These are phyloP conservation scores for Microplitis mediator DNA, from an alignment of 1,140 invertebrate genomes.

Conservation along the genomic window DNA sequence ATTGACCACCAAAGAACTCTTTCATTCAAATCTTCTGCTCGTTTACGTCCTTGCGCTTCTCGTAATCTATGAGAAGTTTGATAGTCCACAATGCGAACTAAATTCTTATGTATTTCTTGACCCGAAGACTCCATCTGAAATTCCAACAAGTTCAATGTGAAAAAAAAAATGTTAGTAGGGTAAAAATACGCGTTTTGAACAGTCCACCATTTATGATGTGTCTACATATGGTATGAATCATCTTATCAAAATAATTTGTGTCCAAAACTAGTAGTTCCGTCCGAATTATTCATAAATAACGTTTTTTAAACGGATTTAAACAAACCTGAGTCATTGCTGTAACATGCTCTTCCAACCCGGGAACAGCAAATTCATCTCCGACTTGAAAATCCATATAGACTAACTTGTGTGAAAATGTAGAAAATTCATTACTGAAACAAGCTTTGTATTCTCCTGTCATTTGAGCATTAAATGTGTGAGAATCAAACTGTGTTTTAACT, in stretches of 20 bases:
- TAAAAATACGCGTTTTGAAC: not conserved
- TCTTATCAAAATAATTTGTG: too few relatives aligned
- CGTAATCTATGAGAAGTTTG: constrained; percentile 96
- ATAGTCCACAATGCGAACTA: constrained; percentile 87
- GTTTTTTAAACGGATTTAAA: too few relatives aligned
- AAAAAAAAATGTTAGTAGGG: not conserved
- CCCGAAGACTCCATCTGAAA: constrained; percentile 89
- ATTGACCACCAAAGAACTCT: constrained; percentile 92
- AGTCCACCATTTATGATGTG: constrained; percentile 8
- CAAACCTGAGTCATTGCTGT: constrained; percentile 93
- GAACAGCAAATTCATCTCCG: constrained; percentile 86
- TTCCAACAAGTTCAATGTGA: not conserved
- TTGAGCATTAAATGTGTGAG: constrained; percentile 82
- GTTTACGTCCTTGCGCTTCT: constrained; percentile 91
- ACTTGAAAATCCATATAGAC: constrained; percentile 99
- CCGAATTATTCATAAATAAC: too few relatives aligned
- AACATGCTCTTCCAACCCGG: constrained; percentile 85
- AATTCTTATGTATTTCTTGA: constrained; percentile 84
- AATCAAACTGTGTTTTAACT: constrained; percentile 93
- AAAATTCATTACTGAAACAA: constrained; percentile 99
- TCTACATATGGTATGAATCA: too few relatives aligned
- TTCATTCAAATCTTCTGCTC: constrained; percentile 95
- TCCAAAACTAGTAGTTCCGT: too few relatives aligned
- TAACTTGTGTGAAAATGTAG: constrained; percentile 99
- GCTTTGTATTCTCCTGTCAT: constrained; percentile 80